A percentile compares a stretch with the other conserved stretches of the same genome.
phyloP scores from a whole-genome alignment of 2,888 invertebrate species.

The Mylabris sibirica region DNA sequence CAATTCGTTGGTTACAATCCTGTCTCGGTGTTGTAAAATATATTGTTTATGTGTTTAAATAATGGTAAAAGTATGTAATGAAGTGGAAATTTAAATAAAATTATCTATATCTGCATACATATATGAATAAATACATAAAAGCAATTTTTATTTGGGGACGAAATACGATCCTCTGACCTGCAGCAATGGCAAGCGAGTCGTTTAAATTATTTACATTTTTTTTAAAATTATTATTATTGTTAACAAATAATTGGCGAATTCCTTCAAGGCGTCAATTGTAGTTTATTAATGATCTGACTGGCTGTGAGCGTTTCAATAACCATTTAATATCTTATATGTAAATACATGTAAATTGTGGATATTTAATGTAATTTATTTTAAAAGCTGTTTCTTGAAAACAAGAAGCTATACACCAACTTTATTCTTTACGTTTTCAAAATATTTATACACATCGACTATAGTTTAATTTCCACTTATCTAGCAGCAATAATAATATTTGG shows the following conservation, averaged over 20 bases:
- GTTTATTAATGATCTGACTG: background rate
- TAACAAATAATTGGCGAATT: constrained; percentile 6
- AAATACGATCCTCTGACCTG: background rate
- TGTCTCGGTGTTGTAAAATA: background rate
- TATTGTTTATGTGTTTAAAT: constrained; percentile 5
- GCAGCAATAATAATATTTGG: background rate
- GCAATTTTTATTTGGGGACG: background rate
- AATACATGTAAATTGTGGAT: background rate
- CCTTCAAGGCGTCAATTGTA: constrained; percentile 4
- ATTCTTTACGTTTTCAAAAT: background rate
- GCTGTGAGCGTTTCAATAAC: background rate
- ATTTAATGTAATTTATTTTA: background rate
- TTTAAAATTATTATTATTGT: background rate
- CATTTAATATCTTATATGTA: constrained; percentile 5
- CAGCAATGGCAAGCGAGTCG: background rate
- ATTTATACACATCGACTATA: background rate
- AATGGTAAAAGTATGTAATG: background rate
- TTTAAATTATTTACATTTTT: background rate
- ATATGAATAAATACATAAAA: background rate
- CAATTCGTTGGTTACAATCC: constrained; percentile 9
- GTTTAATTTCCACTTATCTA: background rate
- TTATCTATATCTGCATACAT: background rate
- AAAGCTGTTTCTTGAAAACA: background rate
- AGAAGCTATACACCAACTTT: background rate
- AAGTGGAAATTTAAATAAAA: background rate